Evolutionary conservation across 2,888 invertebrate genomes (phyloP), one percentile per base, ranked within the genome.

Genomic region (Sepioteuthis lessoniana): DNA sequence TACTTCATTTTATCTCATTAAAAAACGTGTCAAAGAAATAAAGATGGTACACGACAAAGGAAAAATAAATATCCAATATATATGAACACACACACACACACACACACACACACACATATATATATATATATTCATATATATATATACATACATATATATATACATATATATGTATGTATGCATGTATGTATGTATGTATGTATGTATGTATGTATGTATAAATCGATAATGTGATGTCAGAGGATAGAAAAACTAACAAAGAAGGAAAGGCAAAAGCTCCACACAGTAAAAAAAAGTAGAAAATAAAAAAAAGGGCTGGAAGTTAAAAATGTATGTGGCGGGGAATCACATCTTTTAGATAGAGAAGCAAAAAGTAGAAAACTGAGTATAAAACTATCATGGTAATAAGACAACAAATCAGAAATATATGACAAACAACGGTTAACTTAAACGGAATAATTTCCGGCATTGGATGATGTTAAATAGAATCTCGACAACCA

Each of bases 401-500:
- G 55, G 55, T 7, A 55, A 25, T 25, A 55, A 55, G 21, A 21
- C 19, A n/a, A 19, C 76, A 35, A 76, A 25, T n/a, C n/a, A 28
- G 16, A 76, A 76, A n/a, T 13, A 10, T 76, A 76, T 35, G n/a
- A 13, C 76, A n/a, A 76, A 76, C 76, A 16, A n/a, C 76, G n/a
- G 76, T 76, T 35, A n/a, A 76, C 76, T 76, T 76, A 76, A 76
- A 76, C n/a, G 76, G 76, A 76, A 76, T 76, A 76, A 76, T 76
- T 76, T 76, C 76, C 76, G 76, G 76, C 76, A n/a, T 76, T 16
- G 76, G n/a, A 35, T 76, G 76, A 76, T n/a, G 76, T 76, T 76
- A 76, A 76, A 76, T 76, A 76, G n/a, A 76, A 76, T 76, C n/a
- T 76, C 16, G 0, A n/a, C 76, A 10, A n/a, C n/a, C 76, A 16